phyloP scores from a whole-genome alignment of 2,888 invertebrate species.

The Strigamia crassipes region DNA sequence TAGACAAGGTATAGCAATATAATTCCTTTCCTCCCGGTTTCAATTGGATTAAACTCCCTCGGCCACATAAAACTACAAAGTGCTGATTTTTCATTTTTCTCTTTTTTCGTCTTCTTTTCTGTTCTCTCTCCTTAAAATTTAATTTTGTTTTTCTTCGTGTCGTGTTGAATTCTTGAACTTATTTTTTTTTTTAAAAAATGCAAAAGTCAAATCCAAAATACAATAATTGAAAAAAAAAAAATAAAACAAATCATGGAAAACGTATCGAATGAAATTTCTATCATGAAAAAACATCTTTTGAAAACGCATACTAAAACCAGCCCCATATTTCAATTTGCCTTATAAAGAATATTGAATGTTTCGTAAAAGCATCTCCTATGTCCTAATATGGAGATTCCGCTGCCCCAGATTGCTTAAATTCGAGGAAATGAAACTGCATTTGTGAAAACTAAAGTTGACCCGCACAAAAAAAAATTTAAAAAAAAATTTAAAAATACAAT shows the following conservation, averaged over 20 bases:
- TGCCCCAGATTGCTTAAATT: background rate
- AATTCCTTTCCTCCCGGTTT: slow-evolving; percentile 25
- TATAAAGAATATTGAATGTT: slow-evolving; percentile 5
- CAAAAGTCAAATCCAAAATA: too few species aligned
- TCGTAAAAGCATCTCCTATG: slow-evolving; percentile 28
- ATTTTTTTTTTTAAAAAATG: too few species aligned
- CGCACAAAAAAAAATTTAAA: background rate
- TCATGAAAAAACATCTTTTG: background rate
- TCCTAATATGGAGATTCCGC: background rate
- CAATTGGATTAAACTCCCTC: slow-evolving; percentile 31
- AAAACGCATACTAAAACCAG: background rate
- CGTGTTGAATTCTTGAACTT: background rate
- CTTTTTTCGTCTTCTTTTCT: background rate
- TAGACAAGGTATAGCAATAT: slow-evolving; percentile 40
- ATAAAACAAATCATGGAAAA: background rate
- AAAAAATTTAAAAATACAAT: background rate
- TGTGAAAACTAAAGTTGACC: background rate
- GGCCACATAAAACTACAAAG: slow-evolving; percentile 36
- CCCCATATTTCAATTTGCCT: background rate
- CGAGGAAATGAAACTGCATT: background rate
- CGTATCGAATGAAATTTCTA: background rate
- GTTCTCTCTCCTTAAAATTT: background rate
- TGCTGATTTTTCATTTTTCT: slow-evolving; percentile 35
- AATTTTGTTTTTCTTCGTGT: background rate
- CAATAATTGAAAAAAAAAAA: too few species aligned